These are phyloP conservation scores for Enteromius radiatus DNA, from an alignment of 2,797 vertebrate species.

Conservation along the genomic window DNA sequence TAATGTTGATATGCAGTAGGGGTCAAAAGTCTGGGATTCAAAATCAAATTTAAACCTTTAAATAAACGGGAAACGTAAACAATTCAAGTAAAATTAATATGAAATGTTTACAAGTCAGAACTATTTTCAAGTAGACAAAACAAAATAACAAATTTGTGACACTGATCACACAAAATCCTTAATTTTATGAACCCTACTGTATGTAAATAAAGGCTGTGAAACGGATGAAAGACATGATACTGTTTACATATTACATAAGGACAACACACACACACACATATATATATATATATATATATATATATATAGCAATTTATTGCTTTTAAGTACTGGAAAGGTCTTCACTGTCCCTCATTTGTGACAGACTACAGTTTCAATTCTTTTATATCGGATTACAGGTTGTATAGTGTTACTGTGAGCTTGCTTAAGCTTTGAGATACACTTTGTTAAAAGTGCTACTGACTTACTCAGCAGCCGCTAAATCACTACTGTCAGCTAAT, in stretches of 20 bases:
- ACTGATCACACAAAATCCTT: not conserved
- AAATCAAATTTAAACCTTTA: not conserved
- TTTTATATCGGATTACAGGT: conserved; percentile 45
- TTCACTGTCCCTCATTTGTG: conserved; percentile 27
- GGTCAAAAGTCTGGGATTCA: conserved; percentile 6
- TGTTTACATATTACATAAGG: not conserved
- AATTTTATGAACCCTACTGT: not conserved
- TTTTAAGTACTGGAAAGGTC: not conserved
- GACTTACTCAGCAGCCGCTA: conserved; percentile 44
- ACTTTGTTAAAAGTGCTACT: conserved; percentile 38
- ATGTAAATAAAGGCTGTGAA: not conserved
- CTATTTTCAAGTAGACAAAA: not conserved
- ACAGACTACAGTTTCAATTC: conserved; percentile 27
- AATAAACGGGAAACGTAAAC: not conserved
- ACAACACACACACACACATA: too few species aligned
- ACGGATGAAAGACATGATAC: not conserved
- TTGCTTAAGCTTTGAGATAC: conserved; percentile 43
- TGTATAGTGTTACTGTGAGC: conserved; percentile 54
- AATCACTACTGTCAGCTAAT: conserved; percentile 48
- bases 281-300: too few species aligned
- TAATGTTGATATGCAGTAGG: not conserved
- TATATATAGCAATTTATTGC: not conserved
- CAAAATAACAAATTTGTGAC: not conserved
- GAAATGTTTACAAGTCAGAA: not conserved
- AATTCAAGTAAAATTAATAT: not conserved